phyloP scores from a whole-genome alignment of 2,113 vertebrate genomes.

The Kryptolebias marmoratus region DNA sequence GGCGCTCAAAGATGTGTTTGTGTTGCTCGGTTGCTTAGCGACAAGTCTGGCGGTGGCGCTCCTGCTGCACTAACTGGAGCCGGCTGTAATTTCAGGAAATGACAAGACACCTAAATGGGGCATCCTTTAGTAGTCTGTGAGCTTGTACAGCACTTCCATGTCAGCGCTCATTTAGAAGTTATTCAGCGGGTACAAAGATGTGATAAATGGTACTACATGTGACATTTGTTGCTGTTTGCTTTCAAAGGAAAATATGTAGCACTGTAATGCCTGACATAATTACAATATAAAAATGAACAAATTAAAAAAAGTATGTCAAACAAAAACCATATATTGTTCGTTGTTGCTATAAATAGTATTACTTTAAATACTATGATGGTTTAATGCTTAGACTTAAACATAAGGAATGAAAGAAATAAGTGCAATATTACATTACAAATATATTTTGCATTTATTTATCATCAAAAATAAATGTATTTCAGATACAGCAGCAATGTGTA shows the following conservation, averaged over 20 bases:
- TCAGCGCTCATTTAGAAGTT: constrained; percentile 1
- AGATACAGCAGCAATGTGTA: neutral
- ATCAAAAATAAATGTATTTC: constrained; percentile 15
- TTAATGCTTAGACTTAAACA: no score
- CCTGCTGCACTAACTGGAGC: constrained; percentile 13
- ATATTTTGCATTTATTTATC: constrained; percentile 34
- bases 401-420: neutral
- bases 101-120: constrained; percentile 1
- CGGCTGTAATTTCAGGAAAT: constrained; percentile 10
- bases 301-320: neutral
- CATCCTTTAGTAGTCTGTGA: neutral
- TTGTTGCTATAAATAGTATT: no score
- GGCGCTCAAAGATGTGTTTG: constrained; percentile 41
- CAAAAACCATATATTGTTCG: no score
- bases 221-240: neutral
- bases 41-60: constrained; percentile 41
- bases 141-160: neutral
- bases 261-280: neutral
- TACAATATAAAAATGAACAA: no score
- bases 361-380: no score
- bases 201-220: neutral
- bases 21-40: constrained; percentile 66
- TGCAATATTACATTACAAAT: constrained; percentile 24
- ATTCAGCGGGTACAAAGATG: neutral
- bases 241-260: neutral